Percentiles rank a stretch among this genome's conserved stretches.
These are phyloP conservation scores for Rhabdomys pumilio DNA, from an alignment of 2,797 vertebrate genomes.

Conservation along the genomic window DNA sequence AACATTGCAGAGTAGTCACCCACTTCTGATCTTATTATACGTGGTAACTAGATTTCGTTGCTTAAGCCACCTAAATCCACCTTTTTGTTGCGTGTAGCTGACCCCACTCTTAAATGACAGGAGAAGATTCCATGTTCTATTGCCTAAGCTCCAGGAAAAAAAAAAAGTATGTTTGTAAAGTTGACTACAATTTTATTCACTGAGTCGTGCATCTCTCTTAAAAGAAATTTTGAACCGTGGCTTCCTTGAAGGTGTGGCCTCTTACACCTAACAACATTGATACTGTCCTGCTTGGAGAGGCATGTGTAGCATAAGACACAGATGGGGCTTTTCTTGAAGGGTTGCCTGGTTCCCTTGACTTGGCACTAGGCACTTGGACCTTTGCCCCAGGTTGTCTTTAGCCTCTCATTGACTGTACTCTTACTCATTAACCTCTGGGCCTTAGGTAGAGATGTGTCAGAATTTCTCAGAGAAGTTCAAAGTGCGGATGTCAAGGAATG, in stretches of 20 bases:
- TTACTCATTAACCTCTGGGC: not conserved
- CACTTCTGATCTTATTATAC: not conserved
- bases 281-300: conserved; percentile 59
- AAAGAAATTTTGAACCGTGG: conserved; percentile 81
- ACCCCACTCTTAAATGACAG: conserved; percentile 60
- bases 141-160: conserved; percentile 54
- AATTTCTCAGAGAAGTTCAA: not conserved
- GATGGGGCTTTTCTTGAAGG: conserved; percentile 40
- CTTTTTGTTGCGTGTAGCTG: conserved; percentile 45
- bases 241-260: conserved; percentile 82
- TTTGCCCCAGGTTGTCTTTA: not conserved
- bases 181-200: conserved; percentile 79
- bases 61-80: conserved; percentile 69
- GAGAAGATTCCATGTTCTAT: conserved; percentile 52
- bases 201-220: conserved; percentile 78
- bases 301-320: conserved; percentile 13
- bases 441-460: not conserved
- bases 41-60: conserved; percentile 51
- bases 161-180: conserved; percentile 78
- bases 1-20: not conserved
- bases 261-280: conserved; percentile 81
- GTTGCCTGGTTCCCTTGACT: conserved; percentile 33
- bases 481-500: not conserved
- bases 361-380: not conserved
- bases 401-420: not conserved